phyloP scores from a whole-genome alignment of 2,113 vertebrate species.

The Myotis brandtii region DNA sequence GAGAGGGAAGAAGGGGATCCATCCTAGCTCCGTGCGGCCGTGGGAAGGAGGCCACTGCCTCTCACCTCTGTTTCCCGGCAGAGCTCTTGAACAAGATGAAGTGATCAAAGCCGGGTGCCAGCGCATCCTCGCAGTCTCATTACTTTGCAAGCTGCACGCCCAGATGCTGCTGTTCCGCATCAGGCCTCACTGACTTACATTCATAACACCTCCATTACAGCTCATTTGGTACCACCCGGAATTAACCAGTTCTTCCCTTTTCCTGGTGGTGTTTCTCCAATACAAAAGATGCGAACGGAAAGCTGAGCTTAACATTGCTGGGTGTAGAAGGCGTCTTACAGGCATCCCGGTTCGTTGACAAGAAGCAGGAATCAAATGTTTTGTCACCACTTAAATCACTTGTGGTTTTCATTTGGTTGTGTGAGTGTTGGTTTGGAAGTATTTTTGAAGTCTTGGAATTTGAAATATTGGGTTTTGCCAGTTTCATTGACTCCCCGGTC shows the following conservation, averaged over 20 bases:
- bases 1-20: background rate
- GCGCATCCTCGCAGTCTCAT: conserved; percentile 84
- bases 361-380: background rate
- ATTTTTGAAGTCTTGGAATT: background rate
- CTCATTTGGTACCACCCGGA: conserved; percentile 77
- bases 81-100: conserved; percentile 87
- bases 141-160: conserved; percentile 81
- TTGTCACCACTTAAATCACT: background rate
- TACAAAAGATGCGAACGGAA: background rate
- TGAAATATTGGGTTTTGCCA: background rate
- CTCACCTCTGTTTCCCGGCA: conserved; percentile 84
- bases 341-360: background rate
- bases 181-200: conserved; percentile 76
- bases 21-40: conserved; percentile 34
- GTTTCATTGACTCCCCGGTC: background rate
- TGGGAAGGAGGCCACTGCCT: conserved; percentile 78
- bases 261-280: background rate
- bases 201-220: conserved; percentile 76
- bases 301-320: background rate
- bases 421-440: background rate
- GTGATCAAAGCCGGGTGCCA: conserved; percentile 85
- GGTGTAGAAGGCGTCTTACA: background rate
- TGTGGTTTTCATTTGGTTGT: background rate
- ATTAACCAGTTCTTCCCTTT: conserved; percentile 73
- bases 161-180: conserved; percentile 82